Base-by-base conservation (phyloP, 2,113 vertebrate species). In the Gallinago jamesoni region DNA sequence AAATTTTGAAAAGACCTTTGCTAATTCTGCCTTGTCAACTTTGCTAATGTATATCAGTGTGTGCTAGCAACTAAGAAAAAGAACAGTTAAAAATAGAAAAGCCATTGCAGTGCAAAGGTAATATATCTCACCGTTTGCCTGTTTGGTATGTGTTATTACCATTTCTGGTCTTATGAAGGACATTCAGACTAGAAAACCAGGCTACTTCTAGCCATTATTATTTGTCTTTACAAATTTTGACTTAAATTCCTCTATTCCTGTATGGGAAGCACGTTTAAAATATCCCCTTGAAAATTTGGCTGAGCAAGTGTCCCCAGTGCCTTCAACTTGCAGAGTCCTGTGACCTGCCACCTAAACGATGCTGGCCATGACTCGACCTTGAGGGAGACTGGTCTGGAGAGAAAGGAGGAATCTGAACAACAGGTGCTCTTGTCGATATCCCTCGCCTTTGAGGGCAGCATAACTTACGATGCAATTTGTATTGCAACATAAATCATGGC, bases 391-490 rank as follows among this genome's bases (percentile, higher is more conserved):
- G 86, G 75, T 66, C 9, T 77, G 63, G 72, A 66, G 48, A 93
- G 79, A 80, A 68, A 47, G 56, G 37, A 90, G 72, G 90, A 87
- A 92, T 96, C 72, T 83, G 95, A 84, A 60, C 62, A 91, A 73
- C 96, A 96, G 95, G 90, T 97, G 96, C 63, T 90, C 48, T 82
- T 89, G 88, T 94, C 93, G 94, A 68, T 69, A 92, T 85, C 63
- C 82, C 43, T 83, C 0, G 9, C 59, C 92, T 94, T 85, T 94
- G 92, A 90, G 90, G 75, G 90, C 72, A 96, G 89, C 92, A 50
- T 91, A 87, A 90, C 75, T 94, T 89, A 84, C 24, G n/a, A 55
- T 80, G 92, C 57, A 76, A 95, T 97, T 96, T 88, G 95, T 77
- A 66, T 85, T 96, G 96, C 89, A 62, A 69, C 77, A 88, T 95